phyloP scores from a whole-genome alignment of 1,140 invertebrate species.

The Papilio glaucus region DNA sequence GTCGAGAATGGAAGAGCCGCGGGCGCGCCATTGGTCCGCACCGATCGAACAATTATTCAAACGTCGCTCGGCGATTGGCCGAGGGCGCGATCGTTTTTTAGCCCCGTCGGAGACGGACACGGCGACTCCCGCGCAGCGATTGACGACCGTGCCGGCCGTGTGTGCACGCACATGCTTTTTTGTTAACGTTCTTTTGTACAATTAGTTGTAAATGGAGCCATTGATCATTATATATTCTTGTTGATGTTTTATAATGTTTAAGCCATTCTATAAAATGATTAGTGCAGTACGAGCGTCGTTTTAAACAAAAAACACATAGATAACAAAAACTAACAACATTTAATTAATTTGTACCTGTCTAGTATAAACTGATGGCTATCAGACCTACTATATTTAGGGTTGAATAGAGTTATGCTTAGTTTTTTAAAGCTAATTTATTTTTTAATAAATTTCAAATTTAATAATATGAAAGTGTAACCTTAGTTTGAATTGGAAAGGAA shows the following conservation, averaged over 20 bases:
- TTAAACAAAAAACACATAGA: not conserved
- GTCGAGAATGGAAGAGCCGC: conserved; percentile 61
- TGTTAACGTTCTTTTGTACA: conserved; percentile 31
- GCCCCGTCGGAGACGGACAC: conserved; percentile 71
- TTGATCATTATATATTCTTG: not conserved
- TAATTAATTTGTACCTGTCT: not conserved
- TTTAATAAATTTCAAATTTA: too few relatives aligned
- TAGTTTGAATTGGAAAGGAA: not conserved
- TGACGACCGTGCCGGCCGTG: conserved; percentile 48
- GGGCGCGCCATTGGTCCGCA: conserved; percentile 66
- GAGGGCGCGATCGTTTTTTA: conserved; percentile 59
- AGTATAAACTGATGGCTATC: too few relatives aligned
- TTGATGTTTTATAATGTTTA: not conserved
- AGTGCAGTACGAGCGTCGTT: not conserved
- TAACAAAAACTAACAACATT: not conserved
- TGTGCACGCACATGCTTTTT: conserved; percentile 42
- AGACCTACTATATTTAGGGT: too few relatives aligned
- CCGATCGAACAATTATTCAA: conserved; percentile 76
- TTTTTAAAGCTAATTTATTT: too few relatives aligned
- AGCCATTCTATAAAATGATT: not conserved
- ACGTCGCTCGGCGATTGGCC: conserved; percentile 65
- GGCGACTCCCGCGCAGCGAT: conserved; percentile 68
- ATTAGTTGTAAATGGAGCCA: conserved; percentile 18
- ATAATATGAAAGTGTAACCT: not conserved
- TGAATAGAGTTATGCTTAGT: too few relatives aligned